Base-by-base conservation (phyloP, 2,113 vertebrate genomes). In the Pteruthius melanotis region DNA sequence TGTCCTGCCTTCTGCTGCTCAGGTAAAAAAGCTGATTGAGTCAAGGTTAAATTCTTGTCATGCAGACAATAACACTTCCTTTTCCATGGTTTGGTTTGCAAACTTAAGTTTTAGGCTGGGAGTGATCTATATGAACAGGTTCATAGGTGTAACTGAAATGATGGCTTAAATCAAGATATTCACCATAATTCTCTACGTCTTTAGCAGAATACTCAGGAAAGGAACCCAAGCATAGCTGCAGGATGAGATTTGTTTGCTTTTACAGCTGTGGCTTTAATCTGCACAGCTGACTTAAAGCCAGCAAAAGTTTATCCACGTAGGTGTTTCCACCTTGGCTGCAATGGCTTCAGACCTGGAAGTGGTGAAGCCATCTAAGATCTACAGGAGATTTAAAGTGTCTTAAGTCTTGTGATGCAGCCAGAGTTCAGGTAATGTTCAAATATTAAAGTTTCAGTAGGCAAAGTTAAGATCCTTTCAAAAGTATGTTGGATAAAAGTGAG, bases 61-160 rank as follows among this genome's bases (percentile, higher is more conserved):
- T 42, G 42, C 14, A 31, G 33, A 18, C 0, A 1, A 0, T 17
- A 27, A 18, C 10, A 0, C 8, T 49, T 47, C 14, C 33, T 60
- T 47, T 64, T 23, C n/a, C 10, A 0, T 66, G 21, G 12, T 39
- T 66, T 81, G 33, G 3, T 66, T 70, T 18, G 19, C 26, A 15
- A 10, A 9, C 16, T 71, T 7, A 4, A 3, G 11, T 49, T 83
- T 35, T 23, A 60, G 45, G 4, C 9, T 23, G 13, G 30, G 17
- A 42, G 11, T 8, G 40, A 11, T 24, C 20, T 28, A 18, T 1
- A 0, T 27, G 24, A 66, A 1, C 8, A 19, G 11, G 39, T 60
- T 16, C 13, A 1, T 45, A 24, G 37, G 16, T 42, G 22, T 53
- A 15, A 28, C 44, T 76, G 33, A 72, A 85, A 47, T 30, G 5